These are phyloP conservation scores for Seriola aureovittata DNA, from an alignment of 2,113 vertebrate genomes.

Conservation along the genomic window DNA sequence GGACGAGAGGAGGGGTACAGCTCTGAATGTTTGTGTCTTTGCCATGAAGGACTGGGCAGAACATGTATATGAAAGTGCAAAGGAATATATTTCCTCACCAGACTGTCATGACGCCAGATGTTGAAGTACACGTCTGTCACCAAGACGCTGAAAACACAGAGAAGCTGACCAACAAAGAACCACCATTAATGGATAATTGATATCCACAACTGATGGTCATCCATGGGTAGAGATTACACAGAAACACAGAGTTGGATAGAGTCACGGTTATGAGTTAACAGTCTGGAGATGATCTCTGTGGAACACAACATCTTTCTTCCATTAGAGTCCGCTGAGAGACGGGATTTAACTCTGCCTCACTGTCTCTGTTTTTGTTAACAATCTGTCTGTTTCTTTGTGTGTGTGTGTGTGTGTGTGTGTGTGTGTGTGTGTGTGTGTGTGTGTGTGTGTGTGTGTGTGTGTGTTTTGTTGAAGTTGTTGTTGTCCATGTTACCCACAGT, in stretches of 20 bases:
- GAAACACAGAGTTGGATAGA: slow-evolving; percentile 49
- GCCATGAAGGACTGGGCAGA: slow-evolving; percentile 27
- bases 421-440: slow-evolving; percentile 3
- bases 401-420: too few relatives aligned
- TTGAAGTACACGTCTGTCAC: slow-evolving; percentile 8
- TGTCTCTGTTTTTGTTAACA: slow-evolving; percentile 30
- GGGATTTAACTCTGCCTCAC: slow-evolving; percentile 62
- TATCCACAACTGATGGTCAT: slow-evolving; percentile 43
- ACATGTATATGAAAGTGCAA: neutral
- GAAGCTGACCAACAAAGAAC: slow-evolving; percentile 15
- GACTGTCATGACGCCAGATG: slow-evolving; percentile 14
- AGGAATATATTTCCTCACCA: slow-evolving; percentile 10
- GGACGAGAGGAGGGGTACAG: slow-evolving; percentile 55
- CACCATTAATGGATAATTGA: slow-evolving; percentile 55
- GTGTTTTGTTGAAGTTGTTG: slow-evolving; percentile 42
- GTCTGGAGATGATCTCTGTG: slow-evolving; percentile 66
- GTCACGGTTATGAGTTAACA: slow-evolving; percentile 63
- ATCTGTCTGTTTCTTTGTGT: slow-evolving; percentile 1
- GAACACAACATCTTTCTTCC: slow-evolving; percentile 75
- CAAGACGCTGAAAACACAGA: neutral
- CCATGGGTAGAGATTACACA: slow-evolving; percentile 42
- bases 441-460: slow-evolving; percentile 2
- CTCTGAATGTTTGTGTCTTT: slow-evolving; percentile 44
- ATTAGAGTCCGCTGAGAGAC: slow-evolving; percentile 71
- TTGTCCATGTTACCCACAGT: slow-evolving; percentile 55